phyloP scores from a whole-genome alignment of 2,113 vertebrate species.

The Nesogale talazaci region DNA sequence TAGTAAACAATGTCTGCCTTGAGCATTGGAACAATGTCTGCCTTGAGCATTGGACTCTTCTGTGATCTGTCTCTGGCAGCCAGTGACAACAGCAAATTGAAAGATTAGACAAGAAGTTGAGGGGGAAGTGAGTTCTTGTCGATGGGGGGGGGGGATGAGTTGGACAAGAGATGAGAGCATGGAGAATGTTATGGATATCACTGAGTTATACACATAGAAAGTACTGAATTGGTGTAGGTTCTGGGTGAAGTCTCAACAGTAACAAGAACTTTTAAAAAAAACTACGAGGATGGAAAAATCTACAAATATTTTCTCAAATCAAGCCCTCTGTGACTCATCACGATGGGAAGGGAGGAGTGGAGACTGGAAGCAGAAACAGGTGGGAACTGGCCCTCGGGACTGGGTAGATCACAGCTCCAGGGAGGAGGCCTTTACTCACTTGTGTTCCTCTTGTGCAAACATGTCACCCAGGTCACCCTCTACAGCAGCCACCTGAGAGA shows the following conservation, averaged over 20 bases:
- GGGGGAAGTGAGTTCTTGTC: not conserved
- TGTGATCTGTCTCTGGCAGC: not conserved
- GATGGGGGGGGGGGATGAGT: not conserved
- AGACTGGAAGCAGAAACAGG: not conserved
- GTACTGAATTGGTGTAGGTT: not conserved
- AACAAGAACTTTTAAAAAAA: not conserved
- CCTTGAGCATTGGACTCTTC: not conserved
- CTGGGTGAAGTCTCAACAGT: not conserved
- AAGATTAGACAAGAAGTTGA: not conserved
- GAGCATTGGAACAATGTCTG: not conserved
- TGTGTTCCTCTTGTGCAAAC: slow-evolving; percentile 1
- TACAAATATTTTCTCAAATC: not conserved
- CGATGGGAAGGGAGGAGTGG: not conserved
- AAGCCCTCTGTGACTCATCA: not conserved
- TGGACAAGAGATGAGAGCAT: not conserved
- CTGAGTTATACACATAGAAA: not conserved
- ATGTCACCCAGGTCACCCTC: not conserved
- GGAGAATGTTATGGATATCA: not conserved
- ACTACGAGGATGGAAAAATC: not conserved
- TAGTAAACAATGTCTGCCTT: not conserved
- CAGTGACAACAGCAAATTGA: not conserved
- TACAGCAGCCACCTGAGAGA: not conserved
- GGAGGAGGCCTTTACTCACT: not conserved
- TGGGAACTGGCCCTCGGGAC: not conserved
- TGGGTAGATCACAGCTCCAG: not conserved